Evolutionary conservation across 2,113 vertebrate species (phyloP).

Genomic region (Saguinus midas): DNA sequence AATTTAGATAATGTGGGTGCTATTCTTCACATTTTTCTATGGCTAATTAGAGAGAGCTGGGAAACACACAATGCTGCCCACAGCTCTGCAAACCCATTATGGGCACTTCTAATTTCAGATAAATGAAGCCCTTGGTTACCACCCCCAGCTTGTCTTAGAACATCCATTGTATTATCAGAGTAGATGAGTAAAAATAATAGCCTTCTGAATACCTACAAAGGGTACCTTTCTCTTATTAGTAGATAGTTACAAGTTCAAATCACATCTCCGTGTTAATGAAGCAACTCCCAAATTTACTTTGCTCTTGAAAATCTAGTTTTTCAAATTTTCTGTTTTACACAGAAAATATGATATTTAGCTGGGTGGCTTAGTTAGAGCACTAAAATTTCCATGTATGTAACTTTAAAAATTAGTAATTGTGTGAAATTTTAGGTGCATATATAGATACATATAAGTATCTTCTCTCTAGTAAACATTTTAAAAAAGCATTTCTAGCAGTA

Average conservation of each 20-base stretch:
- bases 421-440: conserved; percentile 58
- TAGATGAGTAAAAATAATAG: conserved; percentile 58
- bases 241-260: conserved; percentile 35
- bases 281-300: conserved; percentile 48
- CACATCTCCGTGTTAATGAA: conserved; percentile 51
- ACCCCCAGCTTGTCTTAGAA: conserved; percentile 66
- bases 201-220: conserved; percentile 64
- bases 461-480: conserved; percentile 52
- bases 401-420: conserved; percentile 70
- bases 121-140: conserved; percentile 71
- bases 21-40: conserved; percentile 76
- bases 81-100: conserved; percentile 68
- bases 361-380: conserved; percentile 6
- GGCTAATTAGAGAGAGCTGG: conserved; percentile 78
- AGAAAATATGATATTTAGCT: conserved; percentile 42
- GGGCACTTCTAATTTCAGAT: conserved; percentile 73
- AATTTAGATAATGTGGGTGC: conserved; percentile 75
- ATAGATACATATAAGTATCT: neutral
- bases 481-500: neutral
- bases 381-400: conserved; percentile 66
- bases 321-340: conserved; percentile 58
- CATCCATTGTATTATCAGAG: conserved; percentile 70
- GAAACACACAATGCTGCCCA: conserved; percentile 74
- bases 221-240: conserved; percentile 62
- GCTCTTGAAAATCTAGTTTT: conserved; percentile 47